Percentiles rank a stretch among this genome's conserved stretches.
These are phyloP conservation scores for Conus ventricosus DNA, from an alignment of 1,140 invertebrate genomes.

Conservation along the genomic window DNA sequence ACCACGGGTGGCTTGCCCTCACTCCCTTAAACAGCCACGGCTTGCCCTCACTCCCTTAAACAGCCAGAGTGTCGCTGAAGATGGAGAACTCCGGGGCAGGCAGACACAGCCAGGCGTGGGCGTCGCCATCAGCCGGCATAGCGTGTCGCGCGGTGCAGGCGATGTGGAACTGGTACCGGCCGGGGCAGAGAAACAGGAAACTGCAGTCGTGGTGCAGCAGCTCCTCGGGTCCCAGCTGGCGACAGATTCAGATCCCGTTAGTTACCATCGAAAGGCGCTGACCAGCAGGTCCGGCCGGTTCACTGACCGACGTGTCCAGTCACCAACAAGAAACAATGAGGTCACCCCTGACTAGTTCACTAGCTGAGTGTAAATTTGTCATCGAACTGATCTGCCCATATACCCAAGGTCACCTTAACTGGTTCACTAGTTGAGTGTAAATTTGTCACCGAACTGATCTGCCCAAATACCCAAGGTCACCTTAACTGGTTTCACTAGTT, in stretches of 20 bases:
- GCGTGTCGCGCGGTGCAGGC: neutral
- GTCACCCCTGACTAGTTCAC: neutral
- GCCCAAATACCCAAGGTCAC: too few relatives aligned
- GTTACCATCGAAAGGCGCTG: neutral
- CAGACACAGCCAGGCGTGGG: constrained; percentile 1
- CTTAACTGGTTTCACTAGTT: too few relatives aligned
- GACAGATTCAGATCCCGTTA: neutral
- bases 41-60: neutral
- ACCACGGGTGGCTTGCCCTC: neutral
- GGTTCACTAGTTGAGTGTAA: too few relatives aligned
- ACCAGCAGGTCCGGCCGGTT: neutral
- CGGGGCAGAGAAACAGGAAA: constrained; percentile 28
- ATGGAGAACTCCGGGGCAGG: constrained; percentile 19
- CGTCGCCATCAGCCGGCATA: neutral
- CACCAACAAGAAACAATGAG: neutral
- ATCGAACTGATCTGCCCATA: neutral
- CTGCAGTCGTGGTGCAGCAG: constrained; percentile 8
- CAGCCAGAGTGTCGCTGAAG: neutral
- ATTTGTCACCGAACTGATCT: too few relatives aligned
- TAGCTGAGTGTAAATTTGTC: neutral
- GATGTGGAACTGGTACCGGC: constrained; percentile 25
- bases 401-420: neutral
- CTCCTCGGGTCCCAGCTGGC: neutral
- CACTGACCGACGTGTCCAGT: too few relatives aligned
- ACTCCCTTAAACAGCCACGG: neutral